Percentiles rank a stretch among this genome's conserved stretches.
phyloP scores from a whole-genome alignment of 92 coral and sea anemone species.

The Scolanthus callimorphus region DNA sequence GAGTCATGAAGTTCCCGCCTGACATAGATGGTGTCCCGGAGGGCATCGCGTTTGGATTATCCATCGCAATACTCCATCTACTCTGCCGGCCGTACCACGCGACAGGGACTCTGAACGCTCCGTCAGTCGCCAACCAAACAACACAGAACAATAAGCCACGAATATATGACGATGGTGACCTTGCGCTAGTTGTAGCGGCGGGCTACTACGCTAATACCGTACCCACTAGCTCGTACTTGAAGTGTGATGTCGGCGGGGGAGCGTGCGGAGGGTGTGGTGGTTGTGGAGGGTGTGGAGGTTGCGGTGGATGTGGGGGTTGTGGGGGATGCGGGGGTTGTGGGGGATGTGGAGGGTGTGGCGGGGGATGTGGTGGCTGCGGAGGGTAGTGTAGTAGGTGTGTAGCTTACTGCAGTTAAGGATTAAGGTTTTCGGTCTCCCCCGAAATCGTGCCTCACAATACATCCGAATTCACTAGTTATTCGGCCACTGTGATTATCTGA shows the following conservation, averaged over 20 bases:
- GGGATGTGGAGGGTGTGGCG: no score
- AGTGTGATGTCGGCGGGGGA: conserved; percentile 16
- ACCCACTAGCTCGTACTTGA: conserved; percentile 37
- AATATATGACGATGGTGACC: conserved; percentile 20
- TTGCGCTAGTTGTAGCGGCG: conserved; percentile 37
- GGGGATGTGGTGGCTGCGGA: no score
- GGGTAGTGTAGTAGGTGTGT: conserved; percentile 6
- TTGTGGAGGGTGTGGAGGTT: no score
- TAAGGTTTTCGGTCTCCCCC: no score
- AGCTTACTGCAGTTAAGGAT: neutral
- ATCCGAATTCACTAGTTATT: no score
- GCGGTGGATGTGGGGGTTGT: no score
- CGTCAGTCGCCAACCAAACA: conserved; percentile 26
- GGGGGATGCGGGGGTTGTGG: no score
- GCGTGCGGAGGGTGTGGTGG: conserved; percentile 23
- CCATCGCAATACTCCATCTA: conserved; percentile 60
- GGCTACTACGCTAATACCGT: conserved; percentile 44
- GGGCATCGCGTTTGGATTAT: conserved; percentile 58
- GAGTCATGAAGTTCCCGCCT: conserved; percentile 31
- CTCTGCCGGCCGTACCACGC: conserved; percentile 56
- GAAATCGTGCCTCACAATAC: no score
- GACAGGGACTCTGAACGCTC: conserved; percentile 3
- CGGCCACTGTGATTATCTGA: no score
- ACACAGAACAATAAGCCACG: conserved; percentile 21
- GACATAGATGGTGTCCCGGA: conserved; percentile 58